Evolutionary conservation across 2,113 vertebrate species (phyloP).

Genomic region (Sander lucioperca): DNA sequence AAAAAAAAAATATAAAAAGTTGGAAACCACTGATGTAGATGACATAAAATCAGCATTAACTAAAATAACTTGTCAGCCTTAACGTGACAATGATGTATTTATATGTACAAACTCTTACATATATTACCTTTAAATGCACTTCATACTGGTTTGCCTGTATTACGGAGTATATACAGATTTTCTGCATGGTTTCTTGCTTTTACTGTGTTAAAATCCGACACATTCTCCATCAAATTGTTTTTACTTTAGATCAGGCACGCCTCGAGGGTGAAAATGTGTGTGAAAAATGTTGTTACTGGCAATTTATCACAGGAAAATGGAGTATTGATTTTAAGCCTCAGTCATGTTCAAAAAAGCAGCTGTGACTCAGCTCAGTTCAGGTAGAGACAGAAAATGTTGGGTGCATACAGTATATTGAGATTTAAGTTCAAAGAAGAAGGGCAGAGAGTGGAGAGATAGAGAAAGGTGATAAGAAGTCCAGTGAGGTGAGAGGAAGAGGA

Average conservation of each 20-base stretch:
- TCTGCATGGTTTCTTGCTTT: background rate
- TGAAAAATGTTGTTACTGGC: conserved; percentile 3
- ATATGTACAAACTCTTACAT: background rate
- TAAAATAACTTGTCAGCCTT: background rate
- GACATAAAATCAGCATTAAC: background rate
- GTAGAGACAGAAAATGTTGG: background rate
- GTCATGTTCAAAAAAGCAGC: conserved; percentile 7
- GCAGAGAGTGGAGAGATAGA: background rate
- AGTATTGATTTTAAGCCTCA: conserved; percentile 34
- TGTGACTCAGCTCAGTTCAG: background rate
- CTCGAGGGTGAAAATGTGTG: background rate
- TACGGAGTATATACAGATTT: background rate
- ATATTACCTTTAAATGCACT: background rate
- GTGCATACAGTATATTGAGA: background rate
- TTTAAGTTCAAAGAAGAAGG: background rate
- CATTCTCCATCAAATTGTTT: background rate
- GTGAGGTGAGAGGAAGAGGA: background rate
- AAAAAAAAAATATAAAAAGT: too few relatives aligned
- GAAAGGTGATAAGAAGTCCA: background rate
- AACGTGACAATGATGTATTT: background rate
- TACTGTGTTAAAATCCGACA: background rate
- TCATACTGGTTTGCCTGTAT: too few relatives aligned
- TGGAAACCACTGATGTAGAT: background rate
- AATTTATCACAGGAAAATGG: conserved; percentile 14
- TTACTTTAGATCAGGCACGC: background rate